Conservation (phyloP, 64 coral and sea anemone genomes). For the Montipora cactus region DNA sequence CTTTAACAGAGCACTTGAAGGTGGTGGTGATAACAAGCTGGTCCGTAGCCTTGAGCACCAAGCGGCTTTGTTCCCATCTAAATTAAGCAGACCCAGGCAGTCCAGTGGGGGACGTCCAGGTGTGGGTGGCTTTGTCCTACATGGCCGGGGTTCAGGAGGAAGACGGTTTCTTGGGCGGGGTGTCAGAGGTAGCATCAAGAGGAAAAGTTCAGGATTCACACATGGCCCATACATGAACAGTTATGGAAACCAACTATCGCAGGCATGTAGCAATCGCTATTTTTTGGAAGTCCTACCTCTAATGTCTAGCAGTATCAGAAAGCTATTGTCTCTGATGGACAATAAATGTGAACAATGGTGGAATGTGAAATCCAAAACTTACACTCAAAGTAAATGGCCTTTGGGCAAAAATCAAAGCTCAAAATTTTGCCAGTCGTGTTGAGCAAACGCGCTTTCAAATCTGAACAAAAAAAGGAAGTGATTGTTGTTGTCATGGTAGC, state of each 20-base stretch:
- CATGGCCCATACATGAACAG: slow-evolving; percentile 3
- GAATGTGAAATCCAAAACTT: too few relatives aligned
- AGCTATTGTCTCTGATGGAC: too few relatives aligned
- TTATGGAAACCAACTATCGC: not conserved
- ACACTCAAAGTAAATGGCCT: too few relatives aligned
- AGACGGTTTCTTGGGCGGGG: slow-evolving; percentile 84
- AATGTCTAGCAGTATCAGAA: too few relatives aligned
- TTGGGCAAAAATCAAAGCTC: too few relatives aligned
- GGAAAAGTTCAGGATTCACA: slow-evolving; percentile 35
- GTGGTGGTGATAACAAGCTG: not conserved
- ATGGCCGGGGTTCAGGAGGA: slow-evolving; percentile 81
- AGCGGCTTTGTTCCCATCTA: not conserved
- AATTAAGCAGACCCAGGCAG: slow-evolving; percentile 40
- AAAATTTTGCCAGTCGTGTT: too few relatives aligned
- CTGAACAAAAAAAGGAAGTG: too few relatives aligned
- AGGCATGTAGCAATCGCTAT: not conserved
- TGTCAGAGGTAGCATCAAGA: slow-evolving; percentile 43
- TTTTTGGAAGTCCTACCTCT: too few relatives aligned
- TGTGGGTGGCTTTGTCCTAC: slow-evolving; percentile 87
- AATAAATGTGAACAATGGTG: too few relatives aligned
- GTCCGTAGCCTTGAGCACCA: slow-evolving; percentile 4
- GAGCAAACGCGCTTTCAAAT: too few relatives aligned
- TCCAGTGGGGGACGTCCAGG: slow-evolving; percentile 64
- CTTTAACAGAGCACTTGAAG: not conserved
- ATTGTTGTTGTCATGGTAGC: too few relatives aligned